Base-by-base conservation (phyloP, 2,797 vertebrate species). In the Taeniopygia guttata region DNA sequence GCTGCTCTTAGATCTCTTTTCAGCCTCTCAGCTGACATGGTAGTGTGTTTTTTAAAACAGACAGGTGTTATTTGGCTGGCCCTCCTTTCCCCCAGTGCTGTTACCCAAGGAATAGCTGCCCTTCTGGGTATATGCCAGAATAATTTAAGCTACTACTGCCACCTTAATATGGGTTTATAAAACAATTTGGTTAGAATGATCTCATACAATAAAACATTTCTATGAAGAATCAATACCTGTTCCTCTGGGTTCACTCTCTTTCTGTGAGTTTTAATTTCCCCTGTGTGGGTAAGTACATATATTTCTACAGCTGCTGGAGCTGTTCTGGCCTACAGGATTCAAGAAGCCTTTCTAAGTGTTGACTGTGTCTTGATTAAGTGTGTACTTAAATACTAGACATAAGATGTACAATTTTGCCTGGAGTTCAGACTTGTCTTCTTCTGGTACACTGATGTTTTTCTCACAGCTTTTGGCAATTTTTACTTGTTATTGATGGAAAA, bases 161-260 rank as follows among this genome's bases (percentile, higher is more conserved):
- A 42, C 58, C 70, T 63, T 87, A 76, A 73, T 63, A 51, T 22
- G 36, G 60, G 59, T 62, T 92, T 92, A 74, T 84, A 84, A 90
- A 94, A 91, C 59, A 93, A 84, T 93, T 90, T 87, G 26, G 49
- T 82, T 92, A 72, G 83, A 83, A 72, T 30, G 30, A 66, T 68
- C 45, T 79, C 23, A 56, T 73, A 54, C 84, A 88, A 84, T 93
- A 92, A 90, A 93, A 93, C n/a, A 70, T 70, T 82, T 88, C 56
- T 94, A 55, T 91, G 69, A 94, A 94, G 64, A 86, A 96, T 91
- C 92, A 93, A 89, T 96, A 93, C 52, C 29, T 73, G 16, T 54
- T 96, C 67, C 46, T 93, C 48, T 4, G 19, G 74, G 45, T 58
- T 93, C 55, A 45, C 36, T 62, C 29, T 81, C 49, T 92, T 87